These are phyloP conservation scores for Cyprinodon diabolis DNA, from an alignment of 2,797 vertebrate genomes.

Conservation along the genomic window DNA sequence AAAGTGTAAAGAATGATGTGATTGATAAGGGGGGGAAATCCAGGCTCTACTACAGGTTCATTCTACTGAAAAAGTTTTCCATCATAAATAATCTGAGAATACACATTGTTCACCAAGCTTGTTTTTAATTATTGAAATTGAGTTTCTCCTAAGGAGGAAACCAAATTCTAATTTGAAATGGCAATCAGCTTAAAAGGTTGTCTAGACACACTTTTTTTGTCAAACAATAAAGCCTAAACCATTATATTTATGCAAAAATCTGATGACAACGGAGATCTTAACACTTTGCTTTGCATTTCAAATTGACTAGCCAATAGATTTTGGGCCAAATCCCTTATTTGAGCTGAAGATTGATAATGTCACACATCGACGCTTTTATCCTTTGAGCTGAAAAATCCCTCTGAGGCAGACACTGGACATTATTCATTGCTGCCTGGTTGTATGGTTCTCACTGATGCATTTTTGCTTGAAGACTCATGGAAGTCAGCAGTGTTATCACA, in stretches of 20 bases:
- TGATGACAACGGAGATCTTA: conserved; percentile 12
- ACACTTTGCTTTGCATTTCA: background rate
- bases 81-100: background rate
- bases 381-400: conserved; percentile 21
- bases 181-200: background rate
- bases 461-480: background rate
- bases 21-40: too few species aligned
- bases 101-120: conserved; percentile 3
- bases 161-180: conserved; percentile 5
- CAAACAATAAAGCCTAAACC: conserved; percentile 9
- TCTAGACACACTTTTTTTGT: background rate
- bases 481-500: background rate
- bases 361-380: conserved; percentile 45
- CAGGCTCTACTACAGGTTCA: too few species aligned
- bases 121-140: conserved; percentile 5
- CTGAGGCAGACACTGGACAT: conserved; percentile 1
- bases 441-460: background rate
- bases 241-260: conserved; percentile 15
- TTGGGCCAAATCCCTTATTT: conserved; percentile 35
- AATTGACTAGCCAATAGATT: conserved; percentile 23
- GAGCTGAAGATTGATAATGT: conserved; percentile 46
- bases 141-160: conserved; percentile 14
- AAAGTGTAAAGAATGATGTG: too few species aligned
- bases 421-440: conserved; percentile 4
- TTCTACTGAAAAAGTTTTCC: background rate